These are phyloP conservation scores for Podiceps cristatus DNA, from an alignment of 2,113 vertebrate species.

Conservation along the genomic window DNA sequence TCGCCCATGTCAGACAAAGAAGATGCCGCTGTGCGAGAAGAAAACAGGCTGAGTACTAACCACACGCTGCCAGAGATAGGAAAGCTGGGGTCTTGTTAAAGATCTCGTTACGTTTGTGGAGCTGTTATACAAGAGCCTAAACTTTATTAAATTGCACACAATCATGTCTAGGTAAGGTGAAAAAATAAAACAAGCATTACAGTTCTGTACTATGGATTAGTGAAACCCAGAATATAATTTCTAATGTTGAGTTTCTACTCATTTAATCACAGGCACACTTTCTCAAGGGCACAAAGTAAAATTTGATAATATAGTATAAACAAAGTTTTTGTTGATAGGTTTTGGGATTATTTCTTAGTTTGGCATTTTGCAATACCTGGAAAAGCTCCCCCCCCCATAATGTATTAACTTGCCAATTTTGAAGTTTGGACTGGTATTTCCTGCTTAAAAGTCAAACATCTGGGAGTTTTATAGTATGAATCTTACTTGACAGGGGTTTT, in stretches of 20 bases:
- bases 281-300: not conserved
- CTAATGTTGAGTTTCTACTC: not conserved
- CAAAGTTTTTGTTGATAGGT: not conserved
- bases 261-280: rapidly evolving
- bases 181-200: rapidly evolving
- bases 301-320: not conserved
- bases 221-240: not conserved
- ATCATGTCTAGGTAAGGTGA: rapidly evolving
- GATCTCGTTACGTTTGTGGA: not conserved
- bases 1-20: not conserved
- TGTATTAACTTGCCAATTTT: not conserved
- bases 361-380: not conserved
- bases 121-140: not conserved
- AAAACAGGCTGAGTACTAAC: not conserved
- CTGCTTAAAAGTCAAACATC: not conserved
- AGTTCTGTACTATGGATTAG: not conserved
- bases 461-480: not conserved
- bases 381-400: rapidly evolving
- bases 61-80: not conserved
- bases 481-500: not conserved
- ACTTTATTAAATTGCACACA: not conserved
- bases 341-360: not conserved
- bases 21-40: not conserved
- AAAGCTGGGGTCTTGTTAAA: not conserved
- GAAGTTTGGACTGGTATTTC: not conserved